These are phyloP conservation scores for Agonopterix subpropinquella DNA, from an alignment of 2,888 invertebrate species.

Conservation along the genomic window DNA sequence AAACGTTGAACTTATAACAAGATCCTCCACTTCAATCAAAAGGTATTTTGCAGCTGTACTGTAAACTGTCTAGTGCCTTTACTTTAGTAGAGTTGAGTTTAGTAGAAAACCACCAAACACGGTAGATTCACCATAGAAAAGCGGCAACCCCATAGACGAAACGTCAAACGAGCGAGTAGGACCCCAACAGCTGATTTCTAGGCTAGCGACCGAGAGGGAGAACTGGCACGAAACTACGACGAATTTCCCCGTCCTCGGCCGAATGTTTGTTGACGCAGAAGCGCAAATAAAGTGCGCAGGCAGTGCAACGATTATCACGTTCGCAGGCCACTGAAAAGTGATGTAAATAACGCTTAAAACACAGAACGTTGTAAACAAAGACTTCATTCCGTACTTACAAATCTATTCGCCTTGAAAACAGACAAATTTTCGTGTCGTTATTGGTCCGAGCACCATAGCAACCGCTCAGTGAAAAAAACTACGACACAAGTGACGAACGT, in stretches of 20 bases:
- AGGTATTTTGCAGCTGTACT: too few relatives aligned
- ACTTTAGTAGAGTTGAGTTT: too few relatives aligned
- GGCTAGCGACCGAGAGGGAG: conserved; percentile 49
- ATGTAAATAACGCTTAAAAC: conserved; percentile 63
- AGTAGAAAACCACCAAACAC: too few relatives aligned
- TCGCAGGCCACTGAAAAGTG: conserved; percentile 62
- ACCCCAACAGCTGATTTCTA: conserved; percentile 24
- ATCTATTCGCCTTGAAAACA: conserved; percentile 16
- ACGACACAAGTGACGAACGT: conserved; percentile 60
- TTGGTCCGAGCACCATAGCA: conserved; percentile 49
- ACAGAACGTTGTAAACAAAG: conserved; percentile 51
- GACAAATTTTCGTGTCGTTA: conserved; percentile 36
- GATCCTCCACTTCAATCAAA: too few relatives aligned
- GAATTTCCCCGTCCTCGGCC: conserved; percentile 9
- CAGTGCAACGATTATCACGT: conserved; percentile 69
- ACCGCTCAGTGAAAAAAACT: conserved; percentile 52
- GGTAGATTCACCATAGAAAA: too few relatives aligned
- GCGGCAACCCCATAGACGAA: conserved; percentile 37
- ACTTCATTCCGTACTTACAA: conserved; percentile 34
- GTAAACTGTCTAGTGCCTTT: too few relatives aligned
- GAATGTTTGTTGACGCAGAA: conserved; percentile 66
- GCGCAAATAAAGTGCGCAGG: conserved; percentile 70
- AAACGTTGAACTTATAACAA: too few relatives aligned
- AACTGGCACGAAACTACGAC: conserved; percentile 19
- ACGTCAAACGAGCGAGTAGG: conserved; percentile 47